Evolutionary conservation across 2,888 invertebrate genomes (phyloP).

Genomic region (Harmothoe impar): DNA sequence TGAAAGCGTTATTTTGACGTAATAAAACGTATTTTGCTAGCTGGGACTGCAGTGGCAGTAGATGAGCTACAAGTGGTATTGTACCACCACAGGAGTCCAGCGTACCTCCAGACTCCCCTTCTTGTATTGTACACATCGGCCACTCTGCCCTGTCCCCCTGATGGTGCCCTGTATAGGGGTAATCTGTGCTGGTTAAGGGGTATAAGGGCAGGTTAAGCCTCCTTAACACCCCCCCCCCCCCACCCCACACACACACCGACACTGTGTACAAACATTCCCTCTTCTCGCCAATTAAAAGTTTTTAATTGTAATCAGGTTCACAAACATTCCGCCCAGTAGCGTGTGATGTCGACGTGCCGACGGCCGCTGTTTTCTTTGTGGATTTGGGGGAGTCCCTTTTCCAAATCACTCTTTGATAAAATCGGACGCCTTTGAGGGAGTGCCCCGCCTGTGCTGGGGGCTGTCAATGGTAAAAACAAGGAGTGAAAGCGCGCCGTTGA

Average conservation of each 20-base stretch:
- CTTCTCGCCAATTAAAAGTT: slow-evolving; percentile 60
- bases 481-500: slow-evolving; percentile 35
- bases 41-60: too few species aligned
- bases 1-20: too few species aligned
- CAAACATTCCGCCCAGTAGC: slow-evolving; percentile 35
- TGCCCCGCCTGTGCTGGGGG: background rate
- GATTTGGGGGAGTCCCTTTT: slow-evolving; percentile 36
- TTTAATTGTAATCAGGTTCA: slow-evolving; percentile 55
- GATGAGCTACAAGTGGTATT: too few species aligned
- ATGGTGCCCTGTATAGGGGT: background rate
- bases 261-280: slow-evolving; percentile 56
- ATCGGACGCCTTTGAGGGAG: slow-evolving; percentile 17
- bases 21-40: too few species aligned
- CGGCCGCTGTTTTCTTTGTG: slow-evolving; percentile 51
- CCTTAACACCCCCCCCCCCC: background rate
- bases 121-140: background rate
- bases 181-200: slow-evolving; percentile 11
- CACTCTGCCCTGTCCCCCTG: background rate
- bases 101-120: too few species aligned
- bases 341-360: slow-evolving; percentile 49
- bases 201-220: slow-evolving; percentile 33
- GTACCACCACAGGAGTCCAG: too few species aligned
- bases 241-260: background rate
- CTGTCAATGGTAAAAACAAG: slow-evolving; percentile 45
- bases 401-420: slow-evolving; percentile 44